A percentile compares a stretch with the other conserved stretches of the same genome.
Conservation (phyloP, 2,888 invertebrate genomes). For the Cremastinae sp. region DNA sequence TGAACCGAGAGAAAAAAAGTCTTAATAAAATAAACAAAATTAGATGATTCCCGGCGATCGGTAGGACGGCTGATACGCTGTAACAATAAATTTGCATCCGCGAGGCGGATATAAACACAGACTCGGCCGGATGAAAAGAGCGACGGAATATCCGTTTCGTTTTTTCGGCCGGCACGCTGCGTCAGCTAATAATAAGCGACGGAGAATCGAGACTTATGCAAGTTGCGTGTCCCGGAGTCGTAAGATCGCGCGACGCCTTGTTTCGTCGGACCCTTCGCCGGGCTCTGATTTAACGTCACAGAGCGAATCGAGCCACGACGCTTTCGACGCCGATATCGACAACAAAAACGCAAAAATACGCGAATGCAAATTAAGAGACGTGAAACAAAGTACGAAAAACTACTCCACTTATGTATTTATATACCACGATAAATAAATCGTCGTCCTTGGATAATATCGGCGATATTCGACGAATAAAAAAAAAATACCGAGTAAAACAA, state of each 20-base stretch:
- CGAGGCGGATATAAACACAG: conserved; percentile 38
- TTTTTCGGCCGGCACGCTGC: conserved; percentile 17
- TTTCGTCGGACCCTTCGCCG: conserved; percentile 74
- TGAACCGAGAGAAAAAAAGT: background rate
- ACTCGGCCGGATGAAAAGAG: conserved; percentile 45
- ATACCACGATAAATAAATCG: background rate
- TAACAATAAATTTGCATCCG: conserved; percentile 50
- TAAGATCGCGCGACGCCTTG: conserved; percentile 77
- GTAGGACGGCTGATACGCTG: conserved; percentile 20
- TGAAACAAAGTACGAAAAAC: conserved; percentile 19
- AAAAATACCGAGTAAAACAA: conserved; percentile 30
- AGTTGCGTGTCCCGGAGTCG: conserved; percentile 78
- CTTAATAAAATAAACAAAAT: conserved; percentile 6
- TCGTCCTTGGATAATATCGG: conserved; percentile 10
- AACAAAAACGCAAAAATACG: conserved; percentile 4
- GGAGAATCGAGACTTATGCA: conserved; percentile 70
- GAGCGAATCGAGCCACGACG: conserved; percentile 74
- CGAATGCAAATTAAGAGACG: background rate
- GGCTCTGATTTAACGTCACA: conserved; percentile 78
- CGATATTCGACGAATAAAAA: background rate
- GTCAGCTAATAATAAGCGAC: conserved; percentile 60
- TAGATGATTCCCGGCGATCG: conserved; percentile 4
- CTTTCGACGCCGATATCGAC: conserved; percentile 1
- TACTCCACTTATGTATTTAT: background rate
- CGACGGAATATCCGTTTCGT: conserved; percentile 45